phyloP scores from a whole-genome alignment of 1,140 invertebrate species.

The Pomacea maculata region DNA sequence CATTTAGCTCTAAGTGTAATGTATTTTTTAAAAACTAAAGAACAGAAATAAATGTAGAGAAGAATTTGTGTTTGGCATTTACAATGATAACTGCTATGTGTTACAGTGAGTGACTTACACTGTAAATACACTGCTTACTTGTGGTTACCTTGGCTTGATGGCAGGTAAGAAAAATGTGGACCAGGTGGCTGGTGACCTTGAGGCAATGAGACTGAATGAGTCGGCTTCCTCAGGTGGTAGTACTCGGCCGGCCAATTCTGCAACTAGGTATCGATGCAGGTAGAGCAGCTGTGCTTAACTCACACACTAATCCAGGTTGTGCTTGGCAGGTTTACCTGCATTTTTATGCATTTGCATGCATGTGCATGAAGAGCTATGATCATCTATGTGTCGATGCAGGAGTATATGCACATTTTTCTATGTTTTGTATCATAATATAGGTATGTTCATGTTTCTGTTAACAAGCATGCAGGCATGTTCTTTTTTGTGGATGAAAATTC shows the following conservation, averaged over 20 bases:
- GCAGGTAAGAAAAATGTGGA: conserved; percentile 9
- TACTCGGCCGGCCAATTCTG: background rate
- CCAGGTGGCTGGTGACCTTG: background rate
- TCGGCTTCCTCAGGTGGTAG: background rate
- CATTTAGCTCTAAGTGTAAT: background rate
- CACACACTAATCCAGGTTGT: conserved; percentile 5
- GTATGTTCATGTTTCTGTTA: too few species aligned
- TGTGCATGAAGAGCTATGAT: background rate
- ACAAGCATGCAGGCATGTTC: background rate
- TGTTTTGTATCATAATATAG: too few species aligned
- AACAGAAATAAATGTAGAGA: background rate
- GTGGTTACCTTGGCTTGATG: background rate
- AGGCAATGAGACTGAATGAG: conserved; percentile 10
- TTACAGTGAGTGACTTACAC: too few species aligned
- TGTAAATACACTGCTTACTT: background rate
- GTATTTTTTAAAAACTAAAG: background rate
- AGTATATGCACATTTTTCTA: background rate
- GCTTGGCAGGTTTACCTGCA: too few species aligned
- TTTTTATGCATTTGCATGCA: background rate
- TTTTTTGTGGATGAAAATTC: background rate
- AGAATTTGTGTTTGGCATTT: background rate
- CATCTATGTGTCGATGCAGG: background rate
- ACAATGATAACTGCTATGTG: background rate
- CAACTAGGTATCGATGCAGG: conserved; percentile 25
- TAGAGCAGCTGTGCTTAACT: conserved; percentile 18